Conservation (phyloP, 2,797 vertebrate genomes). For the Phalloptychus januarius region DNA sequence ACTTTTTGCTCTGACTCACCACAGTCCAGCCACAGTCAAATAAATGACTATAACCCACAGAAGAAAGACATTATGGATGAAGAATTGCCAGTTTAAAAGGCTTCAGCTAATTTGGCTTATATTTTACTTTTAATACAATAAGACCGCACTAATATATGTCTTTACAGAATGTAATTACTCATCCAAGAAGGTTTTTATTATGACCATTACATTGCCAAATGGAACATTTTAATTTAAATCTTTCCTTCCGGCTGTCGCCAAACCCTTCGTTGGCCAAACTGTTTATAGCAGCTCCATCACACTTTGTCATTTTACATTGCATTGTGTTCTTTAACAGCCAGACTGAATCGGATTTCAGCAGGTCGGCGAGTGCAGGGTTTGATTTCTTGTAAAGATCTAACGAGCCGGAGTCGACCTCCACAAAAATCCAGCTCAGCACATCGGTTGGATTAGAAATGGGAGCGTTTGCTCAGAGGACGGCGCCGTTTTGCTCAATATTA, state of each 20-base stretch:
- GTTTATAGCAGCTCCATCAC: slow-evolving; percentile 52
- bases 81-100: slow-evolving; percentile 23
- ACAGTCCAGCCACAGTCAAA: slow-evolving; percentile 9
- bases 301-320: slow-evolving; percentile 45
- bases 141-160: slow-evolving; percentile 21
- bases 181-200: slow-evolving; percentile 50
- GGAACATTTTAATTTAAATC: slow-evolving; percentile 51
- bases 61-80: slow-evolving; percentile 28
- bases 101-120: slow-evolving; percentile 37
- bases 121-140: slow-evolving; percentile 44
- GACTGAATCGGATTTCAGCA: slow-evolving; percentile 27
- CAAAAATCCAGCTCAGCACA: slow-evolving; percentile 11
- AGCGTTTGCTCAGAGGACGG: slow-evolving; percentile 2
- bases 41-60: slow-evolving; percentile 26
- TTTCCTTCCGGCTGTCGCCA: slow-evolving; percentile 37
- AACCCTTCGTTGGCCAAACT: slow-evolving; percentile 43
- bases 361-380: slow-evolving; percentile 16
- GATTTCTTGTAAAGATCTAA: slow-evolving; percentile 30
- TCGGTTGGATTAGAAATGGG: background rate
- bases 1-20: background rate
- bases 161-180: slow-evolving; percentile 40
- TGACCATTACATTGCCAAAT: slow-evolving; percentile 43
- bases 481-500: slow-evolving; percentile 10
- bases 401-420: background rate
- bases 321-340: slow-evolving; percentile 16